Conservation (phyloP, 2,888 invertebrate genomes). For the Seira sanloemensis region DNA sequence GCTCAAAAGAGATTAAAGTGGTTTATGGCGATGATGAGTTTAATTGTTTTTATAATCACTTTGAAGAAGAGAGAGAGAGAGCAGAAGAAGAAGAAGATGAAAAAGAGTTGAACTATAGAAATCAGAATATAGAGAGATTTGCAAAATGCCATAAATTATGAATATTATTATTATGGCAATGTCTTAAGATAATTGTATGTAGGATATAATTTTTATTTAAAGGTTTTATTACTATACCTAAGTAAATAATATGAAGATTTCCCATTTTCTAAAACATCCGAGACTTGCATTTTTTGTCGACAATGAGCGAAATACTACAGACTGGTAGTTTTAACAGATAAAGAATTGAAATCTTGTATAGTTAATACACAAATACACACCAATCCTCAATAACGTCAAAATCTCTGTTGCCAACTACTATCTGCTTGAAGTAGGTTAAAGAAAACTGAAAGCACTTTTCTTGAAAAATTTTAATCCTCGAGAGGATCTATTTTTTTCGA, state of each 20-base stretch:
- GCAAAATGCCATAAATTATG: no score
- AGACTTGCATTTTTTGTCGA: neutral
- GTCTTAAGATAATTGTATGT: no score
- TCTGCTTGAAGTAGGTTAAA: conserved; percentile 42
- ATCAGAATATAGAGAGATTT: neutral
- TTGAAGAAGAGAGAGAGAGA: neutral
- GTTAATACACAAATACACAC: neutral
- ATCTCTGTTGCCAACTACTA: no score
- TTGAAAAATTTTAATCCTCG: no score
- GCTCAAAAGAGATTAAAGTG: conserved; percentile 2
- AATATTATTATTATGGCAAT: no score
- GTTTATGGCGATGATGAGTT: conserved; percentile 5
- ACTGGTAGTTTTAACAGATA: no score
- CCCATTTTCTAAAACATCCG: neutral
- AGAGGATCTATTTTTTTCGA: no score
- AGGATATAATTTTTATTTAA: no score
- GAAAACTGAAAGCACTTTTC: conserved; percentile 57
- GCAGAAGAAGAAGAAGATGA: no score
- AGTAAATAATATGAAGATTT: neutral
- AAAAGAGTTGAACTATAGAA: neutral
- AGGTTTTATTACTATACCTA: neutral
- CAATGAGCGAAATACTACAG: neutral
- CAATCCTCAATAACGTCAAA: neutral
- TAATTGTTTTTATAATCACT: conserved; percentile 4
- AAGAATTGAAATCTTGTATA: no score